A percentile compares a stretch with the other conserved stretches of the same genome.
Conservation (phyloP, 1,140 invertebrate species). For the Drosophila orosa region DNA sequence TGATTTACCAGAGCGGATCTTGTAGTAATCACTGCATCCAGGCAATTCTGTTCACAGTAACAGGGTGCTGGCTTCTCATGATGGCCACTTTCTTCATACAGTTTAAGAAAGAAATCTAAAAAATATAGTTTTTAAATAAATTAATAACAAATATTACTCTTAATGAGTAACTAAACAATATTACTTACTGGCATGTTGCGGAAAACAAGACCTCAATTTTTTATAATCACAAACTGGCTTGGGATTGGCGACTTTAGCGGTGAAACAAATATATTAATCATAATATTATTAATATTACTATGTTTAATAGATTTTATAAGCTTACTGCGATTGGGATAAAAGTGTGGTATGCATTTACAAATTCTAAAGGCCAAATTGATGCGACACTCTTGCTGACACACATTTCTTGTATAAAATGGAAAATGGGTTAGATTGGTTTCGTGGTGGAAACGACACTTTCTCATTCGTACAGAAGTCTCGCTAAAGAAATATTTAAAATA, state of each 20-base stretch:
- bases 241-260: conserved; percentile 49
- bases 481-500: conserved; percentile 26
- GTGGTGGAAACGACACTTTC: conserved; percentile 85
- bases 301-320: background rate
- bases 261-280: background rate
- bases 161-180: background rate
- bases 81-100: conserved; percentile 44
- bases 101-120: conserved; percentile 57
- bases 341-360: conserved; percentile 88
- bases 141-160: background rate
- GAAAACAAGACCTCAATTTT: conserved; percentile 62
- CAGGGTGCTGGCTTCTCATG: conserved; percentile 34
- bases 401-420: conserved; percentile 87
- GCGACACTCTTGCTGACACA: conserved; percentile 88
- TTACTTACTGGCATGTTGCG: conserved; percentile 53
- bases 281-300: background rate
- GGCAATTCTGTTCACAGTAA: conserved; percentile 66
- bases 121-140: background rate
- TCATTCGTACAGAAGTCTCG: conserved; percentile 56
- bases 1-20: conserved; percentile 44
- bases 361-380: conserved; percentile 85
- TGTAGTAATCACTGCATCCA: conserved; percentile 58
- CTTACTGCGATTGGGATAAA: conserved; percentile 84
- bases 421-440: conserved; percentile 87
- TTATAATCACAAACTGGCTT: conserved; percentile 74